These are phyloP conservation scores for Ryuthela nishihirai DNA, from an alignment of 2,888 invertebrate species.

Conservation along the genomic window DNA sequence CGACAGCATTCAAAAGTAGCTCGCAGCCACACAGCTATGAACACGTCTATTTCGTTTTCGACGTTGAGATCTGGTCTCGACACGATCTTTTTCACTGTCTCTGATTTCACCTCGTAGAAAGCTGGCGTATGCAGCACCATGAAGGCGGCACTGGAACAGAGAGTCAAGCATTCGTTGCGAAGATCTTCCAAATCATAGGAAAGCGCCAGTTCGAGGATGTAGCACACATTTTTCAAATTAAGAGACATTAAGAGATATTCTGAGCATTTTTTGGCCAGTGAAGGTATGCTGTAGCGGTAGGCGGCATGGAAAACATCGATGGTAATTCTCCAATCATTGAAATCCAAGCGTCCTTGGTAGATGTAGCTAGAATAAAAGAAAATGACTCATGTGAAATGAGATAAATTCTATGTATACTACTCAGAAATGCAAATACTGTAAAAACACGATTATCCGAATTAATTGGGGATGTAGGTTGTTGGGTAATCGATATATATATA, in stretches of 20 bases:
- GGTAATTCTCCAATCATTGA: background rate
- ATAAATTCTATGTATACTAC: too few relatives aligned
- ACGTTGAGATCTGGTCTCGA: slow-evolving; percentile 3
- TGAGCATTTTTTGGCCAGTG: background rate
- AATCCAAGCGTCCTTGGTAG: background rate
- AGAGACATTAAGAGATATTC: background rate
- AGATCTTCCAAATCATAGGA: background rate
- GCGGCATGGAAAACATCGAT: slow-evolving; percentile 1
- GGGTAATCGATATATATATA: too few relatives aligned
- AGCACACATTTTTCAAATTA: slow-evolving; percentile 4
- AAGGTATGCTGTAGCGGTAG: background rate
- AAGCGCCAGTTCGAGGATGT: slow-evolving; percentile 1
- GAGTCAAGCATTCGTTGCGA: background rate
- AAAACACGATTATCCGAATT: too few relatives aligned
- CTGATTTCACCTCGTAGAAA: slow-evolving; percentile 4
- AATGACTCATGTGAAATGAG: too few relatives aligned
- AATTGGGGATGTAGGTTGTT: too few relatives aligned
- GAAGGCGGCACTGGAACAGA: slow-evolving; percentile 15
- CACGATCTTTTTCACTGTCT: slow-evolving; percentile 1
- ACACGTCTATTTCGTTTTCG: slow-evolving; percentile 3
- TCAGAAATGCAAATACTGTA: too few relatives aligned
- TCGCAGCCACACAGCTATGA: slow-evolving; percentile 13
- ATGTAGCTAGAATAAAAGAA: slow-evolving; percentile 3
- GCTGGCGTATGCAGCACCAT: slow-evolving; percentile 4
- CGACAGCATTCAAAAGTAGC: slow-evolving; percentile 12